Evolutionary conservation across 2,888 invertebrate genomes (phyloP).

Genomic region (Drepanosiphum platanoidis): DNA sequence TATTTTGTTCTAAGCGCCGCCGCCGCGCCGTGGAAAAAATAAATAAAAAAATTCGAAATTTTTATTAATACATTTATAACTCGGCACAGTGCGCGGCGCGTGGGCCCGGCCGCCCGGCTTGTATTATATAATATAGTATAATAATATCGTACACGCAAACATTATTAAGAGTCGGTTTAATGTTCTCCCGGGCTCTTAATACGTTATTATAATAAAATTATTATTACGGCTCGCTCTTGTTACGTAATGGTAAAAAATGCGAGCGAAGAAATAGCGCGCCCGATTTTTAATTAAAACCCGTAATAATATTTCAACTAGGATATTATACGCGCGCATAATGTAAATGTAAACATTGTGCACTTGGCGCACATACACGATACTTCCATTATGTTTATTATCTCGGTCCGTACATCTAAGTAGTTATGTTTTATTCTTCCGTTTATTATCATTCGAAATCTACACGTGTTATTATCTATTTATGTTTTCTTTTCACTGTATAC

Average conservation of each 20-base stretch:
- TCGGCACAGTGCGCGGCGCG: not conserved
- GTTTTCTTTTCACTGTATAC: not conserved
- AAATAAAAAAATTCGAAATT: not conserved
- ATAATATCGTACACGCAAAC: too few species aligned
- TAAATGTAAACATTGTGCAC: not conserved
- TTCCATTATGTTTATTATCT: slow-evolving; percentile 24
- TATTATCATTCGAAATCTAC: not conserved
- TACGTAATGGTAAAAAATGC: not conserved
- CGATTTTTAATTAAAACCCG: not conserved
- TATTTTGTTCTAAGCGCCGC: too few species aligned
- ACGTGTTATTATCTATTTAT: not conserved
- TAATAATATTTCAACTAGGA: not conserved
- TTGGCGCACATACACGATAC: not conserved
- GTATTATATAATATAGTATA: too few species aligned
- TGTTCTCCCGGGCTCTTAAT: not conserved
- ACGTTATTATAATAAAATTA: too few species aligned
- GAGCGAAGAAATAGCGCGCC: not conserved
- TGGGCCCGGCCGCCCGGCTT: too few species aligned
- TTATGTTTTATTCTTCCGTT: slow-evolving; percentile 13
- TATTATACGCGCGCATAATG: not conserved
- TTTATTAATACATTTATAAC: not conserved
- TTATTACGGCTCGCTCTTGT: not conserved
- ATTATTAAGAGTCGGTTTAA: not conserved
- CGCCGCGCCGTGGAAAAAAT: too few species aligned
- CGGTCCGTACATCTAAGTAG: slow-evolving; percentile 5